Evolutionary conservation across 2,113 vertebrate species (phyloP).

Genomic region (Perognathus longimembris): DNA sequence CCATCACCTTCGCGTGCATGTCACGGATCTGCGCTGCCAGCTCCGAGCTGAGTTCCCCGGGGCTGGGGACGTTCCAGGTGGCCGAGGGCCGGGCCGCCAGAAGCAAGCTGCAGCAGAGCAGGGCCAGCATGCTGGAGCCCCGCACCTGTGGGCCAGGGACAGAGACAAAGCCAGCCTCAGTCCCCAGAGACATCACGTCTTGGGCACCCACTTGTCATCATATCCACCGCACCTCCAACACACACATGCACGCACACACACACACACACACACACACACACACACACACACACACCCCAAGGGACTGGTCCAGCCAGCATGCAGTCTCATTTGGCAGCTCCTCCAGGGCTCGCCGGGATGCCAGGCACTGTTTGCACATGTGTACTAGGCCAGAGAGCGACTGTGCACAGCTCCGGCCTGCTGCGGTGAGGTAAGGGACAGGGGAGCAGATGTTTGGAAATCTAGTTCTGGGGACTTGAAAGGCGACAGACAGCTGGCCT

Average conservation of each 20-base stretch:
- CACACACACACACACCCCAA: too few relatives aligned
- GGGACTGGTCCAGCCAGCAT: background rate
- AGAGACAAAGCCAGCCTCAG: background rate
- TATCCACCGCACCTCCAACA: too few relatives aligned
- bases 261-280: too few relatives aligned
- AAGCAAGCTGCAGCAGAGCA: slow-evolving; percentile 71
- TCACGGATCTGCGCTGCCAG: slow-evolving; percentile 41
- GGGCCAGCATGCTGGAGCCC: slow-evolving; percentile 75
- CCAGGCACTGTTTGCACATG: background rate
- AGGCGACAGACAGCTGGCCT: background rate
- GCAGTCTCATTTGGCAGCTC: background rate
- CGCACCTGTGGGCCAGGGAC: slow-evolving; percentile 64
- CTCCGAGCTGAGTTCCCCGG: background rate
- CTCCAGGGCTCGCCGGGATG: background rate
- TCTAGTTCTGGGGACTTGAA: background rate
- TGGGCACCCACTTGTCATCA: background rate
- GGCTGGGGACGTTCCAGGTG: background rate
- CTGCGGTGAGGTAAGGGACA: accelerated
- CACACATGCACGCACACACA: too few relatives aligned
- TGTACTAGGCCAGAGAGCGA: too few relatives aligned
- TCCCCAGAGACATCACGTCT: background rate
- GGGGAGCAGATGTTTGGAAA: background rate
- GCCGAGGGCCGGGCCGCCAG: slow-evolving; percentile 41
- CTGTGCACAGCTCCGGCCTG: too few relatives aligned
- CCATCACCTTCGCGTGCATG: slow-evolving; percentile 80